Percentiles rank a stretch among this genome's conserved stretches.
Evolutionary conservation across 2,113 vertebrate species (phyloP).

Genomic region (Lepus timidus): DNA sequence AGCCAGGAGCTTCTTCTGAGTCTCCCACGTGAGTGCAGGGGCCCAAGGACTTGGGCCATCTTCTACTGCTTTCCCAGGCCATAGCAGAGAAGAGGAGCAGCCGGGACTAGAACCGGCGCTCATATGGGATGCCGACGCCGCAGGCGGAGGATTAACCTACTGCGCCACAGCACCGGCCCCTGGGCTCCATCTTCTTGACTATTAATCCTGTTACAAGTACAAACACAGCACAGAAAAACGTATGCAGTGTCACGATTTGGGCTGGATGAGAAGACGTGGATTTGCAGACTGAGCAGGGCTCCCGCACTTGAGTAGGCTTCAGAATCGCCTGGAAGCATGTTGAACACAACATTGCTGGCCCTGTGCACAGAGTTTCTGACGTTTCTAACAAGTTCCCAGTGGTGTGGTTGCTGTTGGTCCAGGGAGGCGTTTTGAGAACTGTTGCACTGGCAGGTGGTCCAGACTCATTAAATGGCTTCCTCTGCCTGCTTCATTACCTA

Average conservation of each 20-base stretch:
- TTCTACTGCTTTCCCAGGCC: too few relatives aligned
- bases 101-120: too few relatives aligned
- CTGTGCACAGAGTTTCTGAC: not conserved
- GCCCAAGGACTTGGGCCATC: too few relatives aligned
- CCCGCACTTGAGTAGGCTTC: not conserved
- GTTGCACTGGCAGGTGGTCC: not conserved
- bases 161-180: not conserved
- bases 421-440: not conserved
- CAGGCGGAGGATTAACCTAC: too few relatives aligned
- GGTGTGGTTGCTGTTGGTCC: not conserved
- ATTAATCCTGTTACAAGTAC: slow-evolving; percentile 4
- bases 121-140: too few relatives aligned
- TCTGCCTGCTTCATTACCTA: not conserved
- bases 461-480: not conserved
- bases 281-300: not conserved
- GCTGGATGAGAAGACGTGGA: not conserved
- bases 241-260: not conserved
- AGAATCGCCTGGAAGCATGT: not conserved
- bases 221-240: not conserved
- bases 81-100: too few relatives aligned
- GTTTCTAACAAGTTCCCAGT: not conserved
- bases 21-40: too few relatives aligned
- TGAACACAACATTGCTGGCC: not conserved
- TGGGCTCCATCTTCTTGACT: slow-evolving; percentile 1
- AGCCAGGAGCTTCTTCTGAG: too few relatives aligned